Conservation (phyloP, 2,888 invertebrate genomes). For the Entomobrya proxima region DNA sequence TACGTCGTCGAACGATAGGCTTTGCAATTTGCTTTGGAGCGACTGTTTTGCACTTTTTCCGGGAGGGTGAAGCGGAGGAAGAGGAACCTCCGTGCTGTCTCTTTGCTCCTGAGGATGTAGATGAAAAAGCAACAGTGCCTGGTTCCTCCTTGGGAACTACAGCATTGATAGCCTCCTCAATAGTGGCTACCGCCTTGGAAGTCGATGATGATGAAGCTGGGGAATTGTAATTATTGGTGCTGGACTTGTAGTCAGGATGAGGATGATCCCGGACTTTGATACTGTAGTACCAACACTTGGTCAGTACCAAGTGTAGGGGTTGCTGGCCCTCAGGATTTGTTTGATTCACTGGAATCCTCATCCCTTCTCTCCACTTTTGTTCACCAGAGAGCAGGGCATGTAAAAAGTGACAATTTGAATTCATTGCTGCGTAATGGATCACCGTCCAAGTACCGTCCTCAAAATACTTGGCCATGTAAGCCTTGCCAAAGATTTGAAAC, state of each 20-base stretch:
- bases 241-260: neutral
- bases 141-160: neutral
- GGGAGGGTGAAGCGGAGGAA: neutral
- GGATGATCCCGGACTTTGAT: slow-evolving; percentile 7
- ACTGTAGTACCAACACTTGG: slow-evolving; percentile 23
- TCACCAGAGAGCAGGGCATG: neutral
- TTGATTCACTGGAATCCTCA: neutral
- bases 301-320: slow-evolving; percentile 3
- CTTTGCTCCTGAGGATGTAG: neutral
- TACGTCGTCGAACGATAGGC: neutral
- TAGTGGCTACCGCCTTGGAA: neutral
- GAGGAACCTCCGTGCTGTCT: neutral
- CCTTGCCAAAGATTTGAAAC: neutral
- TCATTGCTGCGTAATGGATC: slow-evolving; percentile 43
- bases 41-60: neutral
- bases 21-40: neutral
- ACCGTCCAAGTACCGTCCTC: slow-evolving; percentile 18
- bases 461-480: slow-evolving; percentile 22
- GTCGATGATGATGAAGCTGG: neutral
- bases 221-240: neutral
- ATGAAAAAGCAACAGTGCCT: neutral
- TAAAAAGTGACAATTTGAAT: slow-evolving; percentile 39
- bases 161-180: slow-evolving; percentile 2
- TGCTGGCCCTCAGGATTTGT: slow-evolving; percentile 9
- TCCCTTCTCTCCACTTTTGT: neutral